A percentile compares a stretch with the other conserved stretches of the same genome.
These are phyloP conservation scores for Istiophorus platypterus DNA, from an alignment of 2,113 vertebrate genomes.

Conservation along the genomic window DNA sequence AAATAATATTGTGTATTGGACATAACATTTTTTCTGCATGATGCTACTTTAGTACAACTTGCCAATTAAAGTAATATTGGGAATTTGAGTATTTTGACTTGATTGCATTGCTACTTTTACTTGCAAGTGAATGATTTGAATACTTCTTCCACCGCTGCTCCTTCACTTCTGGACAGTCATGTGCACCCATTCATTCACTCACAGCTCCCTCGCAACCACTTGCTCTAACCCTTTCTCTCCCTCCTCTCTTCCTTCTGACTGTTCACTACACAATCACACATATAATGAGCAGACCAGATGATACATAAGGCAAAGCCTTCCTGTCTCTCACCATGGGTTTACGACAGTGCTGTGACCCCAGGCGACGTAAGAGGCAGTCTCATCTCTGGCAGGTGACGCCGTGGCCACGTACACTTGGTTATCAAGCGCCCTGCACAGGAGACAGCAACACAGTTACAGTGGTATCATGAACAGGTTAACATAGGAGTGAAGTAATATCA, in stretches of 20 bases:
- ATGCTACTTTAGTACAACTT: too few relatives aligned
- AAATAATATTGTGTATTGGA: too few relatives aligned
- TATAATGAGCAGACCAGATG: neutral
- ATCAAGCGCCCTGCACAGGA: conserved; percentile 89
- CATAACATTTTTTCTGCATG: too few relatives aligned
- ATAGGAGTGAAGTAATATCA: neutral
- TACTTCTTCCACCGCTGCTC: neutral
- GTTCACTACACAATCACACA: neutral
- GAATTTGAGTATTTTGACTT: too few relatives aligned
- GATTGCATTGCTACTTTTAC: too few relatives aligned
- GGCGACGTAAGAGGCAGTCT: conserved; percentile 90
- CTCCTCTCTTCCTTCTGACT: neutral
- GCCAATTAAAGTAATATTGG: too few relatives aligned
- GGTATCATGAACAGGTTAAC: neutral
- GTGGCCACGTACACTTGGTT: conserved; percentile 95
- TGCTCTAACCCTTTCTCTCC: neutral
- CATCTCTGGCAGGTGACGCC: conserved; percentile 94
- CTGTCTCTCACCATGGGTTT: conserved; percentile 90
- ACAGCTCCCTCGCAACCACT: too few relatives aligned
- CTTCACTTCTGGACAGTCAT: neutral
- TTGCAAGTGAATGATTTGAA: too few relatives aligned
- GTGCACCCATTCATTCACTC: too few relatives aligned
- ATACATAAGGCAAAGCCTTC: too few relatives aligned
- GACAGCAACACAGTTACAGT: neutral
- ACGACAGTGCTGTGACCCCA: conserved; percentile 98